phyloP scores from a whole-genome alignment of 1,140 invertebrate genomes.

The Venustaconcha ellipsiformis region DNA sequence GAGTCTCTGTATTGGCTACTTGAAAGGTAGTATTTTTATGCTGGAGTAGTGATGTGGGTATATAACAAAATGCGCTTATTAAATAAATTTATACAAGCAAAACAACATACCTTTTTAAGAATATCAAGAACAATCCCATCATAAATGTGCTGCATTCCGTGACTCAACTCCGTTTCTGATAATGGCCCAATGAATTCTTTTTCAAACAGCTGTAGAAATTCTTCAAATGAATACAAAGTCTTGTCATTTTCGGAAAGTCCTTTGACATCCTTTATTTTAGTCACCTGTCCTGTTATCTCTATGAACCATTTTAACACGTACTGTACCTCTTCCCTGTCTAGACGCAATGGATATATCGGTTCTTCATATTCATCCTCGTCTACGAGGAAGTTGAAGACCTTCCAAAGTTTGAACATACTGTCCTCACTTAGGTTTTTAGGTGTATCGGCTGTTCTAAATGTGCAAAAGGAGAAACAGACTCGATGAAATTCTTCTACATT shows the following conservation, averaged over 20 bases:
- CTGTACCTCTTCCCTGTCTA: slow-evolving; percentile 19
- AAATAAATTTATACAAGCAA: too few species aligned
- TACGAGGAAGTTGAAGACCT: slow-evolving; percentile 23
- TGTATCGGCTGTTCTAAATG: slow-evolving; percentile 15
- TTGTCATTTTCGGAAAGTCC: slow-evolving; percentile 10
- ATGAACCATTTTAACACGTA: slow-evolving; percentile 16
- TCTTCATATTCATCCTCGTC: slow-evolving; percentile 18
- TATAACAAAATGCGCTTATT: too few species aligned
- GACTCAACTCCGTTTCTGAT: slow-evolving; percentile 75
- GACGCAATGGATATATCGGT: slow-evolving; percentile 2
- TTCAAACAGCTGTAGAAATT: slow-evolving; percentile 28
- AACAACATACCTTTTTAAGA: too few species aligned
- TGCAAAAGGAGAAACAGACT: slow-evolving; percentile 27
- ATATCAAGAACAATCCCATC: too few species aligned
- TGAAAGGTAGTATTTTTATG: not conserved
- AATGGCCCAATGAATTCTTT: slow-evolving; percentile 16
- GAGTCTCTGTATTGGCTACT: not conserved
- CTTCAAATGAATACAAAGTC: slow-evolving; percentile 6
- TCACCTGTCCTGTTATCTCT: slow-evolving; percentile 17
- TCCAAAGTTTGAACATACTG: slow-evolving; percentile 18
- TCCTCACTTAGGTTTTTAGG: slow-evolving; percentile 9
- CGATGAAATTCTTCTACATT: not conserved
- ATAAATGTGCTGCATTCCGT: slow-evolving; percentile 79
- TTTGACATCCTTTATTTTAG: slow-evolving; percentile 15
- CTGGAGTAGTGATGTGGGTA: too few species aligned